Conservation (phyloP, 2,113 vertebrate genomes). For the Thermophis baileyi region DNA sequence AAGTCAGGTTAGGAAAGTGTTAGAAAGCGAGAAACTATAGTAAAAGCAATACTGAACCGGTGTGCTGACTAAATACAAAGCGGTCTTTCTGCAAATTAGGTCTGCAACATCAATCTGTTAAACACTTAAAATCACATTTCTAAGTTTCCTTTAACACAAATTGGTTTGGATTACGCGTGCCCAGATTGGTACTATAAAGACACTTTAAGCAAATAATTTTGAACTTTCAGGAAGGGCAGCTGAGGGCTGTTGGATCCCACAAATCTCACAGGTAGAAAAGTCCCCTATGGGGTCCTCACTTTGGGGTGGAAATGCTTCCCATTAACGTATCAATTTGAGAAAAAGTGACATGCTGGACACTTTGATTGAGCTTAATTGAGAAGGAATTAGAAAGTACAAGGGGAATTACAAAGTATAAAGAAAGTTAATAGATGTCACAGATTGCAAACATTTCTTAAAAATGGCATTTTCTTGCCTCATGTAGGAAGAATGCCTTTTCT, state of each 20-base stretch:
- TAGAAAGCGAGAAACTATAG: not conserved
- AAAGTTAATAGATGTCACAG: not conserved
- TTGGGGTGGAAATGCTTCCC: not conserved
- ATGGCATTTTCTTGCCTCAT: not conserved
- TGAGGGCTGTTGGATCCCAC: not conserved
- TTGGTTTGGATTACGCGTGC: not conserved
- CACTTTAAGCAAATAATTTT: not conserved
- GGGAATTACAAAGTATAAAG: not conserved
- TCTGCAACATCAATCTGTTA: not conserved
- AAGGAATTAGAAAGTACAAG: not conserved
- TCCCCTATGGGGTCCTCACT: not conserved
- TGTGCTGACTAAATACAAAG: not conserved
- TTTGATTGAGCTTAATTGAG: not conserved
- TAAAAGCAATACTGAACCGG: not conserved
- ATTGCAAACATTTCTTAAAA: not conserved
- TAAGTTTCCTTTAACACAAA: not conserved
- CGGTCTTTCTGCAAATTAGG: not conserved
- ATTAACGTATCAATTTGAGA: not conserved
- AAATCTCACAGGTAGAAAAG: not conserved
- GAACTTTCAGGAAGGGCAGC: not conserved
- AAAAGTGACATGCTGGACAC: not conserved
- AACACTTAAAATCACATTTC: not conserved
- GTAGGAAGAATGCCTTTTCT: not conserved
- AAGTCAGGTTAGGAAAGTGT: not conserved
- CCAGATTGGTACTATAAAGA: not conserved